Conservation (phyloP, 92 coral and sea anemone genomes). For the Epizoanthus scotinus region DNA sequence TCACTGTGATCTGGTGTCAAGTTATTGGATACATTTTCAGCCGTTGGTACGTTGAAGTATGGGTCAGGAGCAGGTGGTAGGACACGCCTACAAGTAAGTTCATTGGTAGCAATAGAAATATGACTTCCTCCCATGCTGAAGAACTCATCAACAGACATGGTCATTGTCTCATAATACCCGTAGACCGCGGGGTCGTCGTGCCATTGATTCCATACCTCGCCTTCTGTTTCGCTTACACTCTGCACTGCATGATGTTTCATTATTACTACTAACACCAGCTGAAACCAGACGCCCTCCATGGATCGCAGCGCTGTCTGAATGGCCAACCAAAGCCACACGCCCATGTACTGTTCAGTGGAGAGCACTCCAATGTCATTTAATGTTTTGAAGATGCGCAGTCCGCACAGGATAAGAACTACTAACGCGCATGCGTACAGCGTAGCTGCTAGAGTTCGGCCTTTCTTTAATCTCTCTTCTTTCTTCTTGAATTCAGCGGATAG, state of each 20-base stretch:
- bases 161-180: not conserved
- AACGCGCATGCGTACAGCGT: no score
- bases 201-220: not conserved
- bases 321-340: slow-evolving; percentile 9
- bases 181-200: not conserved
- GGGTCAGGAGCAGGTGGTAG: not conserved
- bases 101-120: not conserved
- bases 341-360: not conserved
- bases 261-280: slow-evolving; percentile 3
- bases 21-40: no score
- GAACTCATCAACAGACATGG: slow-evolving; percentile 4
- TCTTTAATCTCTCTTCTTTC: no score
- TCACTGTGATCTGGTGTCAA: no score
- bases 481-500: no score
- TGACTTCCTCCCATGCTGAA: not conserved
- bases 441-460: no score
- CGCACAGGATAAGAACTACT: no score
- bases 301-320: slow-evolving; percentile 12
- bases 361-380: no score
- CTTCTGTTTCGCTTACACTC: not conserved
- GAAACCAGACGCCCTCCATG: slow-evolving; percentile 9
- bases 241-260: not conserved
- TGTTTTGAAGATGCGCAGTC: no score
- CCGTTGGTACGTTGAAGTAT: no score
- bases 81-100: not conserved